Base-by-base conservation (phyloP, 2,888 invertebrate genomes). In the Meghimatium bilineatum region DNA sequence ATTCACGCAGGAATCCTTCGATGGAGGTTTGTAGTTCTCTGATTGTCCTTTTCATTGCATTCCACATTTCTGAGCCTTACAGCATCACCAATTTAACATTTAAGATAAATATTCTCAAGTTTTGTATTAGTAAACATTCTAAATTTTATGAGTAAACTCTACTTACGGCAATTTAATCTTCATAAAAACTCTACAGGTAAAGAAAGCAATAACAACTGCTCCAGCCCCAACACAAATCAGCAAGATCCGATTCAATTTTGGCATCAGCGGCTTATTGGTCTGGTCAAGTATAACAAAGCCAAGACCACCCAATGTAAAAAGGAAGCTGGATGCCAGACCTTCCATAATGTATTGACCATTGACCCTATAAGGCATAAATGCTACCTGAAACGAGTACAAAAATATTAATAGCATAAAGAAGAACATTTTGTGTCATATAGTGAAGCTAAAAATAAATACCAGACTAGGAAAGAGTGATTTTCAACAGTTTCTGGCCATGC, bases 331-430 rank as follows among this genome's bases (percentile, higher is more conserved):
- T 0, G 99, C 99, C 86, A 99, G 94, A 0, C 99, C 99, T 94
- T 99, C 99, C 98, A 99, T 98, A 83, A 99, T 99, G 93, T 99
- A 99, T 93, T 99, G 99, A 0, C 99, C 99, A 94, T 99, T 99
- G 0, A 99, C 98, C 88, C 99, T 95, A 93, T 98, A 98, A 0
- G 98, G 98, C 98, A 99, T 98, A 93, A 99, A 99, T 0, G 99
- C 99, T 12, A 98, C 96, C 96, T 96, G 92, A 78, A 82, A n/a
- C n/a, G 87, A 69, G n/a, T n/a, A 6, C 32, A 60, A 38, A 23
- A 69, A 38, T 69, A 49, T 26, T n/a, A 29, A 52, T 74, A 20
- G 2, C n/a, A n/a, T n/a, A n/a, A n/a, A n/a, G n/a, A n/a, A n/a
- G n/a, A n/a, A n/a, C n/a, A n/a, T n/a, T n/a, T n/a, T n/a, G n/a